A percentile compares a stretch with the other conserved stretches of the same genome.
Conservation (phyloP, 2,113 vertebrate species). For the Choloepus hoffmanni region DNA sequence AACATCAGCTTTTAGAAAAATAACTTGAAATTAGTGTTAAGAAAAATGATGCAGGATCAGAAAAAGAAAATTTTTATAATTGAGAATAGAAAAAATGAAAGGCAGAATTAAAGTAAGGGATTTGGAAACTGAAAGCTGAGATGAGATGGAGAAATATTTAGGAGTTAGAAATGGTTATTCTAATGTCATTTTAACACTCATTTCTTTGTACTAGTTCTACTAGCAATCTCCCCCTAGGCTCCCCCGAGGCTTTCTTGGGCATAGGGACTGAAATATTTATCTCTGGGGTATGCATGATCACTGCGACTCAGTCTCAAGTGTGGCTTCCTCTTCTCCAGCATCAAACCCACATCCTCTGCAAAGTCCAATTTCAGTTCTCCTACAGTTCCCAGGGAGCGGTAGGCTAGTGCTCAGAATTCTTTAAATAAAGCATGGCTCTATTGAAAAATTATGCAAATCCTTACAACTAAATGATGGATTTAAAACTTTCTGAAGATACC, state of each 20-base stretch:
- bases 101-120: neutral
- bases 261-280: neutral
- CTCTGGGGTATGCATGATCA: neutral
- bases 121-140: slow-evolving; percentile 33
- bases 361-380: neutral
- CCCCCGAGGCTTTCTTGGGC: neutral
- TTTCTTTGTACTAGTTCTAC: neutral
- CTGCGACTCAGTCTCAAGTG: neutral
- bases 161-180: neutral
- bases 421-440: neutral
- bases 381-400: neutral
- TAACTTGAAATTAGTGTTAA: neutral
- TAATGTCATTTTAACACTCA: neutral
- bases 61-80: neutral
- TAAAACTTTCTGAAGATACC: neutral
- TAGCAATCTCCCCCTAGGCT: neutral
- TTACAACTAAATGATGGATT: neutral
- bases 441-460: neutral
- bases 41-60: neutral
- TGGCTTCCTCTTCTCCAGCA: neutral
- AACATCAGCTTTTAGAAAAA: neutral
- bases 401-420: neutral
- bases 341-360: neutral
- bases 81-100: neutral
- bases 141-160: neutral